These are phyloP conservation scores for Brenthis ino DNA, from an alignment of 2,888 invertebrate species.

Conservation along the genomic window DNA sequence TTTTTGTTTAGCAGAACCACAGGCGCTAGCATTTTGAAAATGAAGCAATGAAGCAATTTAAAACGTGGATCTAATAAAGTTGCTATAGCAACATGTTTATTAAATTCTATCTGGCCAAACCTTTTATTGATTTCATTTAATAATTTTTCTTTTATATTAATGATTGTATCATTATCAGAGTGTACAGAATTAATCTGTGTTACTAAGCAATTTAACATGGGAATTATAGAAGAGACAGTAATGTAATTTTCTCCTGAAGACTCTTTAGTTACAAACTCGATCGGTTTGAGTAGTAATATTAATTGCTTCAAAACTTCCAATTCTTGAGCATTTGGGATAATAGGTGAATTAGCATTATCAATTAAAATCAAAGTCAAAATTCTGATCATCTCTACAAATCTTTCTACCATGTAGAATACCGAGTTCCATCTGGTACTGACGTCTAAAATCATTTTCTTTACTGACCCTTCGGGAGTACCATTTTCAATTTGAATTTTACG, in stretches of 20 bases:
- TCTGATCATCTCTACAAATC: constrained; percentile 1
- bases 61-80: neutral
- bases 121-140: neutral
- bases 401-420: neutral
- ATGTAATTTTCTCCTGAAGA: constrained; percentile 3
- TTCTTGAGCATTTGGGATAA: neutral
- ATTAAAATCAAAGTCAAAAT: neutral
- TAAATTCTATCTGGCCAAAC: neutral
- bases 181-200: neutral
- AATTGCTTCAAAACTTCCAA: neutral
- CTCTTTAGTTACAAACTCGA: neutral
- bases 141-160: neutral
- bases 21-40: constrained; percentile 1
- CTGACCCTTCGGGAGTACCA: neutral
- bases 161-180: neutral
- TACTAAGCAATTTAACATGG: neutral
- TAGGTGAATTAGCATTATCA: neutral
- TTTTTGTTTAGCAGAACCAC: neutral
- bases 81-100: constrained; percentile 1
- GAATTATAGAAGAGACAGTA: neutral
- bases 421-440: neutral
- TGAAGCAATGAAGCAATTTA: neutral
- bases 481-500: neutral
- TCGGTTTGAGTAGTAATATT: neutral
- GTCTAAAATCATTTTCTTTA: neutral